Percentiles rank a stretch among this genome's conserved stretches.
Evolutionary conservation across 2,888 invertebrate genomes (phyloP).

Genomic region (Maniola hyperantus): DNA sequence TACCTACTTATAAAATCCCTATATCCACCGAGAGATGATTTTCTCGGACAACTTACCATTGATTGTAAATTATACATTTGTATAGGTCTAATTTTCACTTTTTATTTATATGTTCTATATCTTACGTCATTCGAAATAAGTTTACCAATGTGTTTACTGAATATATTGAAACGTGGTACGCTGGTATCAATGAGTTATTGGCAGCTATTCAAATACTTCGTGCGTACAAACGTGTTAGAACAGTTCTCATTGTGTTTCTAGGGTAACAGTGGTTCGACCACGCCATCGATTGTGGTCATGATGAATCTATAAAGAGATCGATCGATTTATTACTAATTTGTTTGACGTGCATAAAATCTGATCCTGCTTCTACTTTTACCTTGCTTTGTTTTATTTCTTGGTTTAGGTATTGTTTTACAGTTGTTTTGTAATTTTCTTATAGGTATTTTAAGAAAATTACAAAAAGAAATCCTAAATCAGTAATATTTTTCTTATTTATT

Average conservation of each 20-base stretch:
- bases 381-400: no score
- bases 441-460: no score
- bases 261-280: conserved; percentile 14
- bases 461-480: background rate
- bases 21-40: background rate
- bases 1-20: background rate
- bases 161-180: background rate
- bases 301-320: background rate
- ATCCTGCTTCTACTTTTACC: background rate
- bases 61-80: background rate
- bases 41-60: background rate
- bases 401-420: no score
- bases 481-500: no score
- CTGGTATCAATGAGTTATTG: conserved; percentile 17
- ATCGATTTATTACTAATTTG: background rate
- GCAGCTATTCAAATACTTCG: conserved; percentile 23
- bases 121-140: conserved; percentile 6
- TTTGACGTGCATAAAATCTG: background rate
- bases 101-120: background rate
- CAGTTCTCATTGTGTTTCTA: conserved; percentile 15
- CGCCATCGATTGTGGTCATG: conserved; percentile 20
- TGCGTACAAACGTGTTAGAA: conserved; percentile 15
- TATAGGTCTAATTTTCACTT: background rate
- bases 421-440: background rate
- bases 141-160: conserved; percentile 7